These are phyloP conservation scores for Polypterus senegalus DNA, from an alignment of 2,113 vertebrate species.

Conservation along the genomic window DNA sequence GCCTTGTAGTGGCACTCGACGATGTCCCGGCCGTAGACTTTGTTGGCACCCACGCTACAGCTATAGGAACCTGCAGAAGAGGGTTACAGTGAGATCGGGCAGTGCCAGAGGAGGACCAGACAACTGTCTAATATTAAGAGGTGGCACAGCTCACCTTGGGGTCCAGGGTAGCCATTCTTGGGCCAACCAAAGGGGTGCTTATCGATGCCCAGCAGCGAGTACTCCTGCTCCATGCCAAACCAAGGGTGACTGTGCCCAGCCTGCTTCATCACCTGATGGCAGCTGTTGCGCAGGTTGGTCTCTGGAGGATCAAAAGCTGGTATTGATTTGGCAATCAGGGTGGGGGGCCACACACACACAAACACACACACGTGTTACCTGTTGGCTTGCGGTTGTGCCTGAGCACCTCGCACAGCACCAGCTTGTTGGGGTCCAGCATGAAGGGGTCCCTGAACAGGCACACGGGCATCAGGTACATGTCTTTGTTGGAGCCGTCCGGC, in stretches of 20 bases:
- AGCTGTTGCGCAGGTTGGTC: slow-evolving; percentile 42
- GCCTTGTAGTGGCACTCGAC: slow-evolving; percentile 67
- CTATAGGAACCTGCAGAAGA: slow-evolving; percentile 62
- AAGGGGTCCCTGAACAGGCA: slow-evolving; percentile 62
- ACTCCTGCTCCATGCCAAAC: slow-evolving; percentile 57
- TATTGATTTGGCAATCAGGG: no score
- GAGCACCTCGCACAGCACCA: slow-evolving; percentile 63
- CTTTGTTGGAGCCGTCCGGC: slow-evolving; percentile 60
- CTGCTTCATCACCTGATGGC: slow-evolving; percentile 41
- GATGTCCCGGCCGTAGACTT: slow-evolving; percentile 62
- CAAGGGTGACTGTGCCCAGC: slow-evolving; percentile 34
- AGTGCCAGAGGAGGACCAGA: no score
- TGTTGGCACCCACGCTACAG: slow-evolving; percentile 67
- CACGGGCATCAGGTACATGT: slow-evolving; percentile 62
- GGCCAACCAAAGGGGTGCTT: slow-evolving; percentile 50
- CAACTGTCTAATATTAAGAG: no score
- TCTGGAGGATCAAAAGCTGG: slow-evolving; percentile 29
- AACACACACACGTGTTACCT: slow-evolving; percentile 32
- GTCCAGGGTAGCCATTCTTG: slow-evolving; percentile 30
- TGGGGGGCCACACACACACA: no score
- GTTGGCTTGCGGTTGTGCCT: slow-evolving; percentile 54
- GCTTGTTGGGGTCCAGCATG: slow-evolving; percentile 48
- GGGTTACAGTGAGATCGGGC: no score
- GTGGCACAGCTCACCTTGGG: slow-evolving; percentile 30
- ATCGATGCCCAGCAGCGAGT: slow-evolving; percentile 33